phyloP scores from a whole-genome alignment of 2,113 vertebrate genomes.

The Machaerirhynchus nigripectus region DNA sequence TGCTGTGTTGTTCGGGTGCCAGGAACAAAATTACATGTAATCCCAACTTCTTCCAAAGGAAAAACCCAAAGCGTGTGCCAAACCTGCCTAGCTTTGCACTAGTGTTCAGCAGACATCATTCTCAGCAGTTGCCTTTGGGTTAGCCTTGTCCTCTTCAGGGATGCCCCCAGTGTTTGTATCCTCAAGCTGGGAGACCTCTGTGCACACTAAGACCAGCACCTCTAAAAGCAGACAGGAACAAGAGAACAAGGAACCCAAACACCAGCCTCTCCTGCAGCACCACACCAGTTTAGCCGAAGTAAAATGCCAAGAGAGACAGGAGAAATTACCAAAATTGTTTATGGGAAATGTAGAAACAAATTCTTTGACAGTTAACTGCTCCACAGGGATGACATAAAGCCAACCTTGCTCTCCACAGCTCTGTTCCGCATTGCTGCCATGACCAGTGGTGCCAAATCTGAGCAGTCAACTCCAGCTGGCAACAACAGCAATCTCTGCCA shows the following conservation, averaged over 20 bases:
- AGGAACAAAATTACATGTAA: background rate
- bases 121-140: background rate
- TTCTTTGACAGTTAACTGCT: background rate
- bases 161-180: background rate
- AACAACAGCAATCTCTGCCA: background rate
- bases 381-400: background rate
- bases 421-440: background rate
- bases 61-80: background rate
- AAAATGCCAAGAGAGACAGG: background rate
- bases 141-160: background rate
- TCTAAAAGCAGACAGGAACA: background rate
- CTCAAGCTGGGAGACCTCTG: fast-evolving
- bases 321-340: background rate
- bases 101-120: background rate
- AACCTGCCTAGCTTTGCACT: background rate
- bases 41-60: background rate
- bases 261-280: background rate
- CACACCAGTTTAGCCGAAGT: background rate
- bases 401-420: background rate
- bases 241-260: background rate
- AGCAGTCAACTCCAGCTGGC: background rate
- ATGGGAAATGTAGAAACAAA: background rate
- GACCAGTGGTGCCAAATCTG: background rate
- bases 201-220: background rate
- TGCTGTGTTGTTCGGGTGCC: background rate